Evolutionary conservation across 2,888 invertebrate genomes (phyloP).

Genomic region (Drosophila stalkeri): DNA sequence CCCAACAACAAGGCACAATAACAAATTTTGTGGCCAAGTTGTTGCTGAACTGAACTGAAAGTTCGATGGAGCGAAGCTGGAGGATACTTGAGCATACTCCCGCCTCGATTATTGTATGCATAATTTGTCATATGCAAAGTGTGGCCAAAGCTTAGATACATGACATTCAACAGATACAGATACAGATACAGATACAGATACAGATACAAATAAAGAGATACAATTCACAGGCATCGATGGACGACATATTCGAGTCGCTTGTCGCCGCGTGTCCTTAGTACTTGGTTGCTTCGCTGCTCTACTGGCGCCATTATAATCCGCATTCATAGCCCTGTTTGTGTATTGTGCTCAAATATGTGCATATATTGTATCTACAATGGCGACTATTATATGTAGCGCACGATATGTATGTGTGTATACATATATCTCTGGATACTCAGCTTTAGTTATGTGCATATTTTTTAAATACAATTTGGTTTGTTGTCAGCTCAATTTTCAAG

Average conservation of each 20-base stretch:
- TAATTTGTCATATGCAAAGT: constrained; percentile 70
- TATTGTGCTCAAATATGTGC: constrained; percentile 41
- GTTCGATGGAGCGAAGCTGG: too few species aligned
- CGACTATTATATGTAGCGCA: constrained; percentile 19
- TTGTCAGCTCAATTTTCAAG: constrained; percentile 82
- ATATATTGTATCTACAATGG: constrained; percentile 42
- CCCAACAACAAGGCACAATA: constrained; percentile 18
- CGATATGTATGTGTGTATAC: background rate
- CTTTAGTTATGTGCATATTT: constrained; percentile 80
- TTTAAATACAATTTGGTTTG: constrained; percentile 75
- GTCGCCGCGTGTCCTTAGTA: constrained; percentile 42
- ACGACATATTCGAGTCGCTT: constrained; percentile 28
- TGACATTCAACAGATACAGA: constrained; percentile 7
- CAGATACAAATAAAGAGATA: constrained; percentile 24
- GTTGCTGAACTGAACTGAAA: constrained; percentile 24
- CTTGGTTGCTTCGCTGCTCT: constrained; percentile 10
- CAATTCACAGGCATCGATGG: constrained; percentile 36
- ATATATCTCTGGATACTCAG: constrained; percentile 46
- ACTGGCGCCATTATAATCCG: constrained; percentile 68
- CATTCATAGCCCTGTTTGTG: constrained; percentile 60
- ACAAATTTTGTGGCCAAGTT: constrained; percentile 34
- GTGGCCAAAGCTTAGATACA: constrained; percentile 36
- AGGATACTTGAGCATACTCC: constrained; percentile 8
- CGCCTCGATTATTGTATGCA: constrained; percentile 51
- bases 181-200: constrained; percentile 14